Evolutionary conservation across 1,140 invertebrate species (phyloP).

Genomic region (Helicorthomorpha holstii): DNA sequence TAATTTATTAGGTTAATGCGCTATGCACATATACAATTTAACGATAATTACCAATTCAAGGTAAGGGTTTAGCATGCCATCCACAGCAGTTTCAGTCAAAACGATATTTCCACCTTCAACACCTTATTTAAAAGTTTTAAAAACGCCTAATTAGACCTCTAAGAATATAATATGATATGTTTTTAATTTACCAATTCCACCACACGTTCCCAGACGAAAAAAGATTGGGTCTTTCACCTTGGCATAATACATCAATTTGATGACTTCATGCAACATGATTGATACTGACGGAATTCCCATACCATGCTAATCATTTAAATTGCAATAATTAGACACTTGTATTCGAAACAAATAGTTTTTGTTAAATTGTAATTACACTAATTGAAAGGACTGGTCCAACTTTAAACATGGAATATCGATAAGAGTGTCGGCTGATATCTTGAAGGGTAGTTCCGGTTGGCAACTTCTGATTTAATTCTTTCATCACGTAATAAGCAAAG

Average conservation of each 20-base stretch:
- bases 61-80: constrained; percentile 52
- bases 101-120: constrained; percentile 71
- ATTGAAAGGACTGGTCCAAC: constrained; percentile 81
- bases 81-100: constrained; percentile 69
- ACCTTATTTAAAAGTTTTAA: constrained; percentile 15
- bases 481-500: constrained; percentile 77
- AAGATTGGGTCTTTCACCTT: constrained; percentile 71
- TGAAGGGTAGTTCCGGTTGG: constrained; percentile 67
- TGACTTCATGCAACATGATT: constrained; percentile 79
- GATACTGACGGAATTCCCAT: constrained; percentile 86
- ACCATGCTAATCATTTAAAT: constrained; percentile 49
- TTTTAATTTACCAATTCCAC: constrained; percentile 56
- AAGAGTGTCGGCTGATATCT: constrained; percentile 81
- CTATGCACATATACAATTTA: background rate
- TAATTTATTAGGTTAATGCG: background rate
- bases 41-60: constrained; percentile 39
- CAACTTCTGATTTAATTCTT: constrained; percentile 72
- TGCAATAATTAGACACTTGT: too few relatives aligned
- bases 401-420: constrained; percentile 95
- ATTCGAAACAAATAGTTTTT: too few relatives aligned
- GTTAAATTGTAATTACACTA: constrained; percentile 74
- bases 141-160: background rate
- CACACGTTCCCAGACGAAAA: constrained; percentile 81
- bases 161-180: background rate
- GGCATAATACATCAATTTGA: constrained; percentile 86